Conservation (phyloP, 2,113 vertebrate genomes). For the Campylomormyrus tamandua region DNA sequence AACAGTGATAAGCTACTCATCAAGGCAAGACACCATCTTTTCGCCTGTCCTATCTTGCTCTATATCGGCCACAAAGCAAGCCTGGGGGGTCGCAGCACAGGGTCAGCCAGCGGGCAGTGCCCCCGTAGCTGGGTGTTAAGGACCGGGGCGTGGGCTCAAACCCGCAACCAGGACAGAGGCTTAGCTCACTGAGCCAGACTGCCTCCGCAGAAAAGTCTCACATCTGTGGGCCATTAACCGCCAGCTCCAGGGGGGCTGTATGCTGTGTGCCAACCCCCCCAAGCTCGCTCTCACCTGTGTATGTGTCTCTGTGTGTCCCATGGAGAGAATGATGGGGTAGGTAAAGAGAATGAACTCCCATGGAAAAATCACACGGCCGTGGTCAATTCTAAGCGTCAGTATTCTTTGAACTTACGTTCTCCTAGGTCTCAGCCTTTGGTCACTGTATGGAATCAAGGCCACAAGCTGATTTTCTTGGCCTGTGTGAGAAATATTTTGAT, state of each 20-base stretch:
- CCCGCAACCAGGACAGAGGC: not conserved
- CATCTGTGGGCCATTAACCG: not conserved
- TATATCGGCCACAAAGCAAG: not conserved
- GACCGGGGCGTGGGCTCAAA: not conserved
- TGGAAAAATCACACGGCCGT: not conserved
- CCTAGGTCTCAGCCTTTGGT: slow-evolving; percentile 84
- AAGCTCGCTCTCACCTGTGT: not conserved
- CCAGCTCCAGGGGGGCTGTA: not conserved
- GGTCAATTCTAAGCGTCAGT: not conserved
- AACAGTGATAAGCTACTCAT: not conserved
- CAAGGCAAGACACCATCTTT: not conserved
- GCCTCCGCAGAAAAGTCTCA: not conserved
- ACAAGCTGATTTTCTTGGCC: slow-evolving; percentile 98
- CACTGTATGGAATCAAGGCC: slow-evolving; percentile 94
- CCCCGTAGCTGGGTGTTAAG: not conserved
- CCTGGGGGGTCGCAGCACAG: not conserved
- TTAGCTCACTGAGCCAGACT: not conserved
- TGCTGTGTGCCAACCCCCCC: not conserved
- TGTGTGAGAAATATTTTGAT: slow-evolving; percentile 43
- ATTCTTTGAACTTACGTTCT: slow-evolving; percentile 73
- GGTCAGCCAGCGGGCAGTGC: not conserved
- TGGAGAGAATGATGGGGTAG: not conserved
- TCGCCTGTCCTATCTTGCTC: not conserved
- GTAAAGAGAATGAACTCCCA: not conserved
- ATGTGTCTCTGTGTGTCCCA: not conserved